Conservation (phyloP, 2,113 vertebrate species). For the Vanacampus margaritifer region DNA sequence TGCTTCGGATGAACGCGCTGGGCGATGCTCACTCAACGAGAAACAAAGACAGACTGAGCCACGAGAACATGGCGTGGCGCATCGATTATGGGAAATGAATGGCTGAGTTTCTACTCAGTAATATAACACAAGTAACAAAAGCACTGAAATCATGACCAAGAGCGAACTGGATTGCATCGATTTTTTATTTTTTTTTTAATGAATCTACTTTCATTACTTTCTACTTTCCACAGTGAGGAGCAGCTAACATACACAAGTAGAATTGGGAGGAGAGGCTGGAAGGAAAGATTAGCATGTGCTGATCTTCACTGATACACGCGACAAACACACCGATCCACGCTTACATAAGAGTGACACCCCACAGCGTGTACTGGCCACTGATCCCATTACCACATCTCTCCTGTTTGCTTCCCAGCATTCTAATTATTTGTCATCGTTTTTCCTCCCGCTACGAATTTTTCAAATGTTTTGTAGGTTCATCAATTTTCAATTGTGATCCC, state of each 20-base stretch:
- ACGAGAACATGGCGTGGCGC: too few relatives aligned
- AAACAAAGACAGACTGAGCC: too few relatives aligned
- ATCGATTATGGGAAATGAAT: too few relatives aligned
- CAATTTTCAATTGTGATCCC: conserved; percentile 40
- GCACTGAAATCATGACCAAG: too few relatives aligned
- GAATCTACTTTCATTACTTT: conserved; percentile 28
- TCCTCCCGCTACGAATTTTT: conserved; percentile 49
- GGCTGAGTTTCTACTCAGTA: too few relatives aligned
- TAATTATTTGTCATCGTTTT: conserved; percentile 2
- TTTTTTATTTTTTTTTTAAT: background rate
- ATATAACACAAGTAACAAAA: too few relatives aligned
- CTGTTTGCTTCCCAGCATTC: background rate
- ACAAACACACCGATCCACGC: conserved; percentile 44
- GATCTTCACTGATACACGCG: conserved; percentile 51
- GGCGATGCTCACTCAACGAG: too few relatives aligned
- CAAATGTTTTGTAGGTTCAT: conserved; percentile 43
- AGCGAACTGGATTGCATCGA: too few relatives aligned
- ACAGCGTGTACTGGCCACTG: conserved; percentile 35
- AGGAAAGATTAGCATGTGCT: conserved; percentile 57
- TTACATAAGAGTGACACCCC: conserved; percentile 38
- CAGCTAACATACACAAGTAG: conserved; percentile 14
- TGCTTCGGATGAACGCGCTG: too few relatives aligned
- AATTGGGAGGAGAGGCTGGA: conserved; percentile 39
- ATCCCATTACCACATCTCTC: conserved; percentile 12
- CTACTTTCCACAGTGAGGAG: conserved; percentile 43